Evolutionary conservation across 2,888 invertebrate genomes (phyloP), one percentile per base, ranked within the genome.

Genomic region (Antheraea yamamai): DNA sequence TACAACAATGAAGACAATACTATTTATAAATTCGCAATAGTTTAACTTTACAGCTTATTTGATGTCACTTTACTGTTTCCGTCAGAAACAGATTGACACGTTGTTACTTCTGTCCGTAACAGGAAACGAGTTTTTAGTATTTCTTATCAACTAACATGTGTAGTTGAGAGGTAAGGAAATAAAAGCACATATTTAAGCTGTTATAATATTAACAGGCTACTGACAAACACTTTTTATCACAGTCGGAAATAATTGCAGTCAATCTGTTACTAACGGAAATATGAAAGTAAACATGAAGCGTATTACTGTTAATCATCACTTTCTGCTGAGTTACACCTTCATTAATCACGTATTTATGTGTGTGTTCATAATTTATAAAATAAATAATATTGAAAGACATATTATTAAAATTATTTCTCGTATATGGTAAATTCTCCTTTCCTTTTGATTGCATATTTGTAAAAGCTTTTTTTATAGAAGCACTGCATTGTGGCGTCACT

Each of bases 361-460:
- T 66, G 64, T 66, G 64, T 66, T 66, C 64, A 66, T 66, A 66
- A 66, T 30, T 66, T 66, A 66, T 66, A 14, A 66, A 30, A 61
- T 61, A 47, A 66, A 66, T 30, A 16, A 26, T 64, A 64, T 26
- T 26, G 14, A 26, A 26, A 26, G 14, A 23, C n/a, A 55, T 55
- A 18, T 55, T 20, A 18, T 20, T 20, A 55, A 6, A 55, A 55
- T 55, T 16, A 55, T 20, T 55, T 55, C 55, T 47, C 47, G 47
- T 47, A 47, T 12, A 12, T 47, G 10, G 8, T 47, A 4, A 47
- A 47, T 47, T 1, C 4, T 12, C 47, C 1, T 47, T 47, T 47
- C 12, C 12, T 47, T 47, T 47, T 12, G 12, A 47, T 10, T 12
- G 12, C 47, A 47, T 47, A 39, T 47, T 47, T 47, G 12, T 47